phyloP scores from a whole-genome alignment of 2,888 invertebrate genomes.

The Tetanocera ferruginea region DNA sequence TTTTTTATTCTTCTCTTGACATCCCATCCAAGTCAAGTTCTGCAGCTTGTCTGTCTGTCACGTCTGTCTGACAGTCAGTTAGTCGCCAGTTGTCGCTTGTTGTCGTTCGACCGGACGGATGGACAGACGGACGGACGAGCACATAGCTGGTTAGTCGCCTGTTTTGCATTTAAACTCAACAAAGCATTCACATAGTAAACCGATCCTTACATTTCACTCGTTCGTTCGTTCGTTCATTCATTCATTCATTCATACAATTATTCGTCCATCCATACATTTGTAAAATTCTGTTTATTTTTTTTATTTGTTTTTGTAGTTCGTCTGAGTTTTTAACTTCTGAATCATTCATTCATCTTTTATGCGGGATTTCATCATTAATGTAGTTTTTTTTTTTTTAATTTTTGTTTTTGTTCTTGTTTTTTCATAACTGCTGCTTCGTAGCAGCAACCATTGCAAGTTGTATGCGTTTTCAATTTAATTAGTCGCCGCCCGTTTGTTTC shows the following conservation, averaged over 20 bases:
- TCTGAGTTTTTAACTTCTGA: constrained; percentile 2
- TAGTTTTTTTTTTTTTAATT: not conserved
- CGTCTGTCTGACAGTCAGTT: not conserved
- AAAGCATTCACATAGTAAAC: constrained; percentile 1
- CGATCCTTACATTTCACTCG: constrained; percentile 14
- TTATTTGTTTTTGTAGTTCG: not conserved
- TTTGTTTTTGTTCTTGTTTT: constrained; percentile 5
- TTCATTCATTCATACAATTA: constrained; percentile 2
- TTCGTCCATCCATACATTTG: not conserved
- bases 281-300: not conserved
- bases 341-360: constrained; percentile 21
- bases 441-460: constrained; percentile 19
- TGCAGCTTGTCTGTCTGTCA: not conserved
- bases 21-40: constrained; percentile 2
- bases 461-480: constrained; percentile 29
- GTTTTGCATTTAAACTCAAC: constrained; percentile 21
- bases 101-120: not conserved
- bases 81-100: not conserved
- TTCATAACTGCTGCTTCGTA: not conserved
- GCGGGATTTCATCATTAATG: constrained; percentile 9
- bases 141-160: constrained; percentile 3
- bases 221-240: constrained; percentile 1
- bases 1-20: not conserved
- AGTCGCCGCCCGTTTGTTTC: constrained; percentile 4
- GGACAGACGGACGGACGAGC: not conserved